These are phyloP conservation scores for Plebejus melissa DNA, from an alignment of 2,888 invertebrate species.

Conservation along the genomic window DNA sequence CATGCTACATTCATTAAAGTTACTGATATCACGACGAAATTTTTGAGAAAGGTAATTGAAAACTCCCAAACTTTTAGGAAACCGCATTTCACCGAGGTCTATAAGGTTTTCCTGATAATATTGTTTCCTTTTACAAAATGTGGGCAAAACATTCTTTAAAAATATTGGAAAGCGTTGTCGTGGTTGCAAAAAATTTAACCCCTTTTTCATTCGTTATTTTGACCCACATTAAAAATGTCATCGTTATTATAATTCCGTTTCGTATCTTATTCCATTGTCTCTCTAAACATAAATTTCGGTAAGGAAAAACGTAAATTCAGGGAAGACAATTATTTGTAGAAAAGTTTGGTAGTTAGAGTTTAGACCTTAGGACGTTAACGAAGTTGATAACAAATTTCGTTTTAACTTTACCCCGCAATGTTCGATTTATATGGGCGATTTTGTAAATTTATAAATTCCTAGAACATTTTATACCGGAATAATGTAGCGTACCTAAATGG, in stretches of 20 bases:
- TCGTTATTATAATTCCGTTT: neutral
- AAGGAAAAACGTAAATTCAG: slow-evolving; percentile 37
- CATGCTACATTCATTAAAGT: too few relatives aligned
- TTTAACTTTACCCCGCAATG: slow-evolving; percentile 28
- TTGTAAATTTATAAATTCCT: slow-evolving; percentile 9
- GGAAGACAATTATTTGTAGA: slow-evolving; percentile 35
- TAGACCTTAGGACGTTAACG: slow-evolving; percentile 34
- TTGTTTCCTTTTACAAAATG: neutral
- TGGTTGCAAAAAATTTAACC: neutral
- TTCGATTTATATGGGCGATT: slow-evolving; percentile 3
- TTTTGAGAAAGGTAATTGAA: too few relatives aligned
- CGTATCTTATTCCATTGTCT: slow-evolving; percentile 10
- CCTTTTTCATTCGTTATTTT: neutral
- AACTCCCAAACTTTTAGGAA: too few relatives aligned
- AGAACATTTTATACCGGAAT: neutral
- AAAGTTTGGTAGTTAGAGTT: slow-evolving; percentile 39
- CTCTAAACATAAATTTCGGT: slow-evolving; percentile 28
- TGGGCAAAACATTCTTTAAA: neutral
- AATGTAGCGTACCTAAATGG: neutral
- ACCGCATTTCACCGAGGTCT: neutral
- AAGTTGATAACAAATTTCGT: slow-evolving; percentile 37
- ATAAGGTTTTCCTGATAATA: neutral
- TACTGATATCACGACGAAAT: too few relatives aligned
- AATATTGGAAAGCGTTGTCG: neutral
- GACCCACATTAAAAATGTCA: neutral